phyloP scores from a whole-genome alignment of 2,797 vertebrate genomes.

The Onychomys leucogaster region DNA sequence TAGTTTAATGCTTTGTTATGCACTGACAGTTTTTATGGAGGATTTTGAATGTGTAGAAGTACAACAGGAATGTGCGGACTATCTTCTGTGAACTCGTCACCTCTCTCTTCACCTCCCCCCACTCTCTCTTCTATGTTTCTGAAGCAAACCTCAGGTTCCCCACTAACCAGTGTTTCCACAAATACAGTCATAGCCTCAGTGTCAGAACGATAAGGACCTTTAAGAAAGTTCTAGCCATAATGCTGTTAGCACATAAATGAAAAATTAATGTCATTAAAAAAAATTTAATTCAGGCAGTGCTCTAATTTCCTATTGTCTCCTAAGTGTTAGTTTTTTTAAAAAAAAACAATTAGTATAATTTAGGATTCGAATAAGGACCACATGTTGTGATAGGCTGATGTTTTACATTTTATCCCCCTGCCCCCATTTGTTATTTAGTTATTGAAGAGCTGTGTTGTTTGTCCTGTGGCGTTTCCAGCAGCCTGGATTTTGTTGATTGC shows the following conservation, averaged over 20 bases:
- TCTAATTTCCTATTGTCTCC: slow-evolving; percentile 22
- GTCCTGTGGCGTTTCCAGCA: not conserved
- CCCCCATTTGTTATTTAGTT: not conserved
- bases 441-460: slow-evolving; percentile 30
- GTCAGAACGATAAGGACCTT: slow-evolving; percentile 43
- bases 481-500: slow-evolving; percentile 61
- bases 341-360: not conserved
- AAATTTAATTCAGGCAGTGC: slow-evolving; percentile 4
- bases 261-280: slow-evolving; percentile 45
- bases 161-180: not conserved
- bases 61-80: not conserved
- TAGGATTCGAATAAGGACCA: slow-evolving; percentile 46
- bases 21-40: not conserved
- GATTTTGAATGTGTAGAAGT: slow-evolving; percentile 12
- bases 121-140: not conserved
- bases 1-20: not conserved
- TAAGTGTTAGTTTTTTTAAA: not conserved
- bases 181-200: slow-evolving; percentile 29
- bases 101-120: not conserved
- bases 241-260: slow-evolving; percentile 45
- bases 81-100: not conserved
- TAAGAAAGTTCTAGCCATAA: slow-evolving; percentile 29
- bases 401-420: slow-evolving; percentile 24
- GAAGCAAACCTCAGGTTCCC: not conserved
- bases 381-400: slow-evolving; percentile 15